Evolutionary conservation across 2,113 vertebrate genomes (phyloP).

Genomic region (Pandion haliaetus): DNA sequence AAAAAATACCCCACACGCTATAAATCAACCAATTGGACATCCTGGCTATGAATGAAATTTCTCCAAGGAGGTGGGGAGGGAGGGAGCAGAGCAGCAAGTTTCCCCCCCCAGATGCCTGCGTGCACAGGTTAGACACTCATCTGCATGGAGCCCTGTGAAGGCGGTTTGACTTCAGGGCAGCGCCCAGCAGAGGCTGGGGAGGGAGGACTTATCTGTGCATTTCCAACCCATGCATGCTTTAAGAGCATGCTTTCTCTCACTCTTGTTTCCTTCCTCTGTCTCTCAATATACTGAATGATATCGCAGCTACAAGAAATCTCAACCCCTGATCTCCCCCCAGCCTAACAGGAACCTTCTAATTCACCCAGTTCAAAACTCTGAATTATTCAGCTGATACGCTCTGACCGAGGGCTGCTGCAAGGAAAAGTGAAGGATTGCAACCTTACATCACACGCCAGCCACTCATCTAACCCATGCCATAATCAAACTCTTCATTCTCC

Average conservation of each 20-base stretch:
- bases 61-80: neutral
- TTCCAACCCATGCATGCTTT: conserved; percentile 28
- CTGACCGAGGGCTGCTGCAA: conserved; percentile 29
- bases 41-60: neutral
- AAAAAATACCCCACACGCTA: neutral
- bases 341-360: conserved; percentile 43
- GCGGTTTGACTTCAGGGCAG: neutral
- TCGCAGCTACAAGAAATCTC: conserved; percentile 41
- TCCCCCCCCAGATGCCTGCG: neutral
- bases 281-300: conserved; percentile 2
- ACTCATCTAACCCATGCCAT: neutral
- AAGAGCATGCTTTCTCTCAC: neutral
- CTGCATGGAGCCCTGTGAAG: neutral
- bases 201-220: neutral
- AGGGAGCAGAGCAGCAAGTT: neutral
- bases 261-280: neutral
- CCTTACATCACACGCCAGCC: neutral
- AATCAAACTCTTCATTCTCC: neutral
- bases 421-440: neutral
- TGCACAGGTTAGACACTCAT: neutral
- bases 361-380: conserved; percentile 49
- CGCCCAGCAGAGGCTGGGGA: neutral
- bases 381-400: conserved; percentile 48
- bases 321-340: neutral
- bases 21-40: neutral